These are phyloP conservation scores for Lepidurus packardi DNA, from an alignment of 1,140 invertebrate genomes.

Conservation along the genomic window DNA sequence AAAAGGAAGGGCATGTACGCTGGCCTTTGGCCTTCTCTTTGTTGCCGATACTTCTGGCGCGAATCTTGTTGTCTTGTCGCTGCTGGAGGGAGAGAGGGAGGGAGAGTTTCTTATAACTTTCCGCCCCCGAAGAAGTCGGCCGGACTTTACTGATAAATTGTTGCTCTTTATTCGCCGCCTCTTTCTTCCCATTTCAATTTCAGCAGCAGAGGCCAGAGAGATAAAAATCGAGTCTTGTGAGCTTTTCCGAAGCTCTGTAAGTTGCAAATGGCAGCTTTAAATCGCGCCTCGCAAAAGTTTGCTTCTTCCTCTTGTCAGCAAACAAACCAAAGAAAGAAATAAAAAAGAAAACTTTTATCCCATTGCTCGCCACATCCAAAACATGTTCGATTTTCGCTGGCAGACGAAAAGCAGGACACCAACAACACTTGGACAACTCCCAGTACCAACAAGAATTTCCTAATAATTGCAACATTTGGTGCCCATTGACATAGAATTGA, in stretches of 20 bases:
- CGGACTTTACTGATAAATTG: slow-evolving; percentile 22
- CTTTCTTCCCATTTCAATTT: slow-evolving; percentile 17
- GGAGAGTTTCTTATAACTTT: too few relatives aligned
- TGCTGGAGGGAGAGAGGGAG: not conserved
- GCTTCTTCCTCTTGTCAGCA: not conserved
- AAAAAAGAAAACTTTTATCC: not conserved
- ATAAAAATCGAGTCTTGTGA: not conserved
- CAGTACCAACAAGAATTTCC: slow-evolving; percentile 7
- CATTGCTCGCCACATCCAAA: not conserved
- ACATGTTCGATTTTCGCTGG: not conserved
- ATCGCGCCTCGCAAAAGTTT: not conserved
- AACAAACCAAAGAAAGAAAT: not conserved
- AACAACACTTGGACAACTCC: not conserved
- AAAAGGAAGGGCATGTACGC: not conserved
- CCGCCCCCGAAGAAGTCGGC: not conserved
- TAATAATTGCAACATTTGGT: not conserved
- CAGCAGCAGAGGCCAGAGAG: not conserved
- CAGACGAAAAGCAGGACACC: not conserved
- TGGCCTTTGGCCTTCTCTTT: slow-evolving; percentile 8
- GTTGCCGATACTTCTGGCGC: not conserved
- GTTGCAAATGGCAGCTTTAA: slow-evolving; percentile 21
- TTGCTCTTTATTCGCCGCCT: slow-evolving; percentile 7
- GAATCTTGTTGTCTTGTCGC: not conserved
- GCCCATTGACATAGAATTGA: not conserved
- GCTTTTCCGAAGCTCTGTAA: not conserved